phyloP scores from a whole-genome alignment of 2,888 invertebrate genomes.

The Microctonus brassicae region DNA sequence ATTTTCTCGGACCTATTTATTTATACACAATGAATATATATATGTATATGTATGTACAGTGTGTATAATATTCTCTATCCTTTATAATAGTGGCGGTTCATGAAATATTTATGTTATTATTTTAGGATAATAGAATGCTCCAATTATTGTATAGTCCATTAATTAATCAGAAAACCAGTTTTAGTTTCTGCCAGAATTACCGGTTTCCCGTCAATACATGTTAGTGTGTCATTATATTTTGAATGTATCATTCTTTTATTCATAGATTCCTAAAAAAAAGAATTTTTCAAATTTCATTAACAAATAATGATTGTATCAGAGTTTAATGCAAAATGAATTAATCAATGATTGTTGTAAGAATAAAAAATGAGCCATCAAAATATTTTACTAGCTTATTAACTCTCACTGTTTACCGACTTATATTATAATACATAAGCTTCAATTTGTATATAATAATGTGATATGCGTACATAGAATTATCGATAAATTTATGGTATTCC shows the following conservation, averaged over 20 bases:
- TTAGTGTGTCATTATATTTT: not conserved
- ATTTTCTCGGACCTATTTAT: too few species aligned
- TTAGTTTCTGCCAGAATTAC: not conserved
- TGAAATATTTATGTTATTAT: too few species aligned
- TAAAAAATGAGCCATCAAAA: not conserved
- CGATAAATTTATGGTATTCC: too few species aligned
- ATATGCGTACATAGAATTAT: too few species aligned
- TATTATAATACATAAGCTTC: not conserved
- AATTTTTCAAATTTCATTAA: not conserved
- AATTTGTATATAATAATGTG: too few species aligned
- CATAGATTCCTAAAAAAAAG: not conserved
- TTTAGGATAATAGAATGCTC: too few species aligned
- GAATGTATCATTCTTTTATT: not conserved
- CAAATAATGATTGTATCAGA: not conserved
- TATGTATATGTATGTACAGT: too few species aligned
- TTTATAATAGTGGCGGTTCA: too few species aligned
- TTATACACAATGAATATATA: too few species aligned
- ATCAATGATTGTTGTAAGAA: not conserved
- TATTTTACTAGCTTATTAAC: not conserved
- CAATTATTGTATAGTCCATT: not conserved
- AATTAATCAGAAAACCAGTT: not conserved
- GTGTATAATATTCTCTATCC: too few species aligned
- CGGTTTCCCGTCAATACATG: not conserved
- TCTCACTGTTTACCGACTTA: not conserved
- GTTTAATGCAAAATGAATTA: not conserved